Conservation (phyloP, 2,797 vertebrate genomes). For the Tenualosa ilisha region DNA sequence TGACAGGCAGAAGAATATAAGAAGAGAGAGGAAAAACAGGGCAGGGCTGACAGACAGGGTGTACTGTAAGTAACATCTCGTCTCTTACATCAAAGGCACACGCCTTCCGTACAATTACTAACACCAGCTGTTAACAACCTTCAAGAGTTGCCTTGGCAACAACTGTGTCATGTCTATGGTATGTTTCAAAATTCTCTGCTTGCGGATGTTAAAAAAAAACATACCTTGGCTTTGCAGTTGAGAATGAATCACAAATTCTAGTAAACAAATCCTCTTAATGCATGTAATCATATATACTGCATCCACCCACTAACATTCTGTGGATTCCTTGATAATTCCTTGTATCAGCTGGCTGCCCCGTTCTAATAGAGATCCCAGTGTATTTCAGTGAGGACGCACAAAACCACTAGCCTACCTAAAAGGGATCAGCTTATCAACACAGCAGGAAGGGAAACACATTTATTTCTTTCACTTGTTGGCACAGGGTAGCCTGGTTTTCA, state of each 20-base stretch:
- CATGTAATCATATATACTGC: not conserved
- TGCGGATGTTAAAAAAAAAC: not conserved
- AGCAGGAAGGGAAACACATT: not conserved
- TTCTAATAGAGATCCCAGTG: not conserved
- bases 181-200: not conserved
- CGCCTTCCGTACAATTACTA: not conserved
- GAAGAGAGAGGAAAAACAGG: not conserved
- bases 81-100: not conserved
- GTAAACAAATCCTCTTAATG: not conserved
- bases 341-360: not conserved
- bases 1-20: slow-evolving; percentile 50
- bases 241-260: not conserved
- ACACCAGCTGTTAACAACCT: not conserved
- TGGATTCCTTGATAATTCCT: not conserved
- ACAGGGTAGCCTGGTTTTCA: not conserved
- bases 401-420: not conserved
- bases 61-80: not conserved
- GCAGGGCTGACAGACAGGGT: not conserved
- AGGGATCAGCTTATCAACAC: not conserved
- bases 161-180: not conserved
- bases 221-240: not conserved
- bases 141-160: slow-evolving; percentile 1
- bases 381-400: not conserved
- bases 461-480: not conserved
- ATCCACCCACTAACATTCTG: not conserved